These are phyloP conservation scores for Tetragnatha versicolor DNA, from an alignment of 1,140 invertebrate genomes.

Conservation along the genomic window DNA sequence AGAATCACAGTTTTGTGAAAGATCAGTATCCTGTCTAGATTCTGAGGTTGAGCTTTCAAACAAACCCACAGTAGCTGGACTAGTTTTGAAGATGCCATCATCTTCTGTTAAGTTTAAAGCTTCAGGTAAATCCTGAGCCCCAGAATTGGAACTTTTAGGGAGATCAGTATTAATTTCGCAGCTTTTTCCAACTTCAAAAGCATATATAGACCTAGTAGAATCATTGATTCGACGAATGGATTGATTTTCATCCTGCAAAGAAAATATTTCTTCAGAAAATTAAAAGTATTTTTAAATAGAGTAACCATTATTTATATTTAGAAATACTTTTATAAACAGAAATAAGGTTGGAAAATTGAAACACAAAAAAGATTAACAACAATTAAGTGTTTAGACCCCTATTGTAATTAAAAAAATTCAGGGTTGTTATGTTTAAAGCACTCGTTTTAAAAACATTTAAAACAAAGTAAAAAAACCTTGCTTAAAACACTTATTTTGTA, in stretches of 20 bases:
- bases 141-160: not conserved
- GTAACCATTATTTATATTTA: no score
- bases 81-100: not conserved
- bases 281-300: no score
- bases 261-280: no score
- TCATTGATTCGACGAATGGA: constrained; percentile 41
- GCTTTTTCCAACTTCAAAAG: constrained; percentile 52
- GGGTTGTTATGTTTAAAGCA: no score
- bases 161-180: constrained; percentile 32
- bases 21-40: not conserved
- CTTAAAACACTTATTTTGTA: no score
- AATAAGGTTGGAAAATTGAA: no score
- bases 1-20: constrained; percentile 7
- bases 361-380: no score
- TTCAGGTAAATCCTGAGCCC: not conserved
- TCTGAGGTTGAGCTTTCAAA: not conserved
- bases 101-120: constrained; percentile 7
- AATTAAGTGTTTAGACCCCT: no score
- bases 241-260: constrained; percentile 44
- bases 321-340: no score
- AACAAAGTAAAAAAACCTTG: no score
- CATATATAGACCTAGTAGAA: constrained; percentile 40
- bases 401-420: no score
- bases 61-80: not conserved
- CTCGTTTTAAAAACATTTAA: no score